phyloP scores from a whole-genome alignment of 1,140 invertebrate species.

The Sipha flava region DNA sequence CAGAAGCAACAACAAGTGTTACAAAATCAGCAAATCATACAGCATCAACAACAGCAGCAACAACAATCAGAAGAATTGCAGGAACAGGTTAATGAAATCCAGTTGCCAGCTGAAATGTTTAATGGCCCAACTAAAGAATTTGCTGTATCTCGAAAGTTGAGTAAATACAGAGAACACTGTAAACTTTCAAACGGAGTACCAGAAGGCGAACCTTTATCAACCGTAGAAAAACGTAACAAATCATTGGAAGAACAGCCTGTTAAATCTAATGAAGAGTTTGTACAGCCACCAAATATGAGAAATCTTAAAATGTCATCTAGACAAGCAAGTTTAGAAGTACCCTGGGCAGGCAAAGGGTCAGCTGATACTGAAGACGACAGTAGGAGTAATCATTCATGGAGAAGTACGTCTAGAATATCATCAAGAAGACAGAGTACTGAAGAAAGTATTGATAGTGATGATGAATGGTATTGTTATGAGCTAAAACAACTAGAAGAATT shows the following conservation, averaged over 20 bases:
- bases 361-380: constrained; percentile 65
- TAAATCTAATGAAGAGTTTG: not conserved
- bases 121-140: constrained; percentile 67
- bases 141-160: constrained; percentile 69
- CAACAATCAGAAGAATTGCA: constrained; percentile 50
- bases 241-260: constrained; percentile 29
- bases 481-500: constrained; percentile 75
- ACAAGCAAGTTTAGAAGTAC: constrained; percentile 73
- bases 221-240: constrained; percentile 40
- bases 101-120: constrained; percentile 48
- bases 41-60: too few species aligned
- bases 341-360: constrained; percentile 50
- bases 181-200: constrained; percentile 46
- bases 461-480: constrained; percentile 88
- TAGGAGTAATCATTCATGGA: constrained; percentile 72
- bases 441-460: constrained; percentile 85
- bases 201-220: constrained; percentile 45
- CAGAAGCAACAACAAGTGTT: too few species aligned
- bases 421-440: constrained; percentile 82
- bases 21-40: too few species aligned
- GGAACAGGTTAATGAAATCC: constrained; percentile 40
- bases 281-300: not conserved
- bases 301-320: constrained; percentile 50
- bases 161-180: constrained; percentile 64
- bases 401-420: constrained; percentile 75